These are phyloP conservation scores for Thrips palmi DNA, from an alignment of 1,140 invertebrate species.

Conservation along the genomic window DNA sequence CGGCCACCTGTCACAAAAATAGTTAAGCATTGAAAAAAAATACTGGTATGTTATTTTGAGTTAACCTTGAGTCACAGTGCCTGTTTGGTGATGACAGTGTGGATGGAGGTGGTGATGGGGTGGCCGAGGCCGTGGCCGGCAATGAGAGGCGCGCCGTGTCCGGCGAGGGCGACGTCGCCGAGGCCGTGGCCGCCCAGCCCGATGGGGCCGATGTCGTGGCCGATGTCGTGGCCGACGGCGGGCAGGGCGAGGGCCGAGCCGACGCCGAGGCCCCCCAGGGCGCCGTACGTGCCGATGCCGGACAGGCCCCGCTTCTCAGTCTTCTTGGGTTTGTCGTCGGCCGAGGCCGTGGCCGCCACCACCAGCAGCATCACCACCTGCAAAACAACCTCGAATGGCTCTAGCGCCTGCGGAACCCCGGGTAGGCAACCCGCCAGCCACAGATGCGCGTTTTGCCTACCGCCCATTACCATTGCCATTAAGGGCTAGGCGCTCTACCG, in stretches of 20 bases:
- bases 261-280: slow-evolving; percentile 3
- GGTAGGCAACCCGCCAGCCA: too few relatives aligned
- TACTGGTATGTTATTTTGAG: too few relatives aligned
- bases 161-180: neutral
- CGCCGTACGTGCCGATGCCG: slow-evolving; percentile 6
- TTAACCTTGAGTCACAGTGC: neutral
- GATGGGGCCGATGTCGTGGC: slow-evolving; percentile 11
- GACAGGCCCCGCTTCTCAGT: too few relatives aligned
- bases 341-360: too few relatives aligned
- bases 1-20: slow-evolving; percentile 8
- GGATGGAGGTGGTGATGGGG: slow-evolving; percentile 9
- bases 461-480: too few relatives aligned
- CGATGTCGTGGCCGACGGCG: slow-evolving; percentile 3
- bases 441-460: too few relatives aligned
- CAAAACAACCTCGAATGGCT: too few relatives aligned
- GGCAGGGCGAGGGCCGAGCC: neutral
- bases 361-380: too few relatives aligned
- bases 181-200: slow-evolving; percentile 10
- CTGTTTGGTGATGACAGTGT: slow-evolving; percentile 12
- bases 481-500: too few relatives aligned
- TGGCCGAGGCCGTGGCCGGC: slow-evolving; percentile 1
- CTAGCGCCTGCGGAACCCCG: too few relatives aligned
- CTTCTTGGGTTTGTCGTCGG: too few relatives aligned
- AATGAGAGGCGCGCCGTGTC: neutral
- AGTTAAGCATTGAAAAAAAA: neutral